Conservation (phyloP, 2,888 invertebrate genomes). For the Stratiomys singularior region DNA sequence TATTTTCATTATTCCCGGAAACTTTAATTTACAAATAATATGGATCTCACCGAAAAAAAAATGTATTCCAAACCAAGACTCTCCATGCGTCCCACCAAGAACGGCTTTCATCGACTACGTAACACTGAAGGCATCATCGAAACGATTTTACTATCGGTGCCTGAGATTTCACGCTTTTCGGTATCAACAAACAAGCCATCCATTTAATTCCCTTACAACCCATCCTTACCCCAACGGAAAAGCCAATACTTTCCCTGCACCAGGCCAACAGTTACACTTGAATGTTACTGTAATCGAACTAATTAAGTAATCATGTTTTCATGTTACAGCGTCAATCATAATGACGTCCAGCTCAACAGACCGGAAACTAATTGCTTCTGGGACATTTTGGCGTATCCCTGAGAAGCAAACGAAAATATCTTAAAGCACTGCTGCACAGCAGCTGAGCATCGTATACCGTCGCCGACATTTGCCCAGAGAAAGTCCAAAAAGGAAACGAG, state of each 20-base stretch:
- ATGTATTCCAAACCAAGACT: no score
- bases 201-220: no score
- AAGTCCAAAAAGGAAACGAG: neutral
- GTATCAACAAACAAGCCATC: no score
- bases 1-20: no score
- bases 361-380: constrained; percentile 47
- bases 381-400: constrained; percentile 32
- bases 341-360: constrained; percentile 44
- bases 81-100: no score
- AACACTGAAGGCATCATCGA: no score
- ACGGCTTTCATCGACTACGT: no score
- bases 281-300: constrained; percentile 22
- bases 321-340: constrained; percentile 45
- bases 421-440: neutral
- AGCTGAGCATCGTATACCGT: neutral
- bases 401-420: constrained; percentile 13
- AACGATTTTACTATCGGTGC: no score
- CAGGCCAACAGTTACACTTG: neutral
- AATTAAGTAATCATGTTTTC: constrained; percentile 48
- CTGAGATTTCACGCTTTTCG: no score
- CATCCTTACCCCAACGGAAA: no score
- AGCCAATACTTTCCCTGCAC: neutral
- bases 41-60: no score
- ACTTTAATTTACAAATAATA: no score
- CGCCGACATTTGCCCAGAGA: neutral